Base-by-base conservation (phyloP, 2,113 vertebrate genomes). In the Syrmaticus mikado region DNA sequence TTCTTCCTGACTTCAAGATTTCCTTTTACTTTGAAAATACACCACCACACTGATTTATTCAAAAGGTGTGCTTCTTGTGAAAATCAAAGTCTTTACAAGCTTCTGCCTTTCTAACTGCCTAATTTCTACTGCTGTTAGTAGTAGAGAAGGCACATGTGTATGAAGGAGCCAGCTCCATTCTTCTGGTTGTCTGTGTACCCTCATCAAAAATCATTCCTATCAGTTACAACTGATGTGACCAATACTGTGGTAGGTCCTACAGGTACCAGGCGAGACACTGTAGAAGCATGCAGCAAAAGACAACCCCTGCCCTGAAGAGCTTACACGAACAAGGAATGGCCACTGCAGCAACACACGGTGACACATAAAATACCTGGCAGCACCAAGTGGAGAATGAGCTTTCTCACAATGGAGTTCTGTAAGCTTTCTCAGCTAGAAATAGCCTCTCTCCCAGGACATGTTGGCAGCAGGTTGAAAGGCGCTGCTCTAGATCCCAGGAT, bases 41-140 rank as follows among this genome's bases (percentile, higher is more conserved):
- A 93, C 87, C 95, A 94, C 65, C 60, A 58, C 91, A 80, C 72
- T 74, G 67, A 87, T 93, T 94, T 80, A 94, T 91, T 89, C 89
- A 80, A 82, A 90, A 92, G 92, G 92, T 93, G 78, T 89, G 89
- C 87, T 93, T 95, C 89, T 91, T 93, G 84, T 91, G 86, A 88
- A 76, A 95, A 93, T 90, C 96, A 95, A 92, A 90, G 89, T 79
- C 91, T 95, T 89, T 75, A 64, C n/a, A 80, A 89, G 74, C 82
- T 92, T 94, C 89, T 91, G 78, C 91, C 38, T 60, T 52, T 91
- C 85, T 87, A 87, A 71, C 83, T 87, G 84, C 64, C 89, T 87
- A 73, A 94, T 89, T 90, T 82, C 83, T 84, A 43, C 74, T 1
- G 10, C 83, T 87, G 55, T 78, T 90, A 78, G 92, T 68, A 50